Evolutionary conservation across 53 echinoderm and acorn worm genomes (phyloP).

Genomic region (Mesocentrotus franciscanus): DNA sequence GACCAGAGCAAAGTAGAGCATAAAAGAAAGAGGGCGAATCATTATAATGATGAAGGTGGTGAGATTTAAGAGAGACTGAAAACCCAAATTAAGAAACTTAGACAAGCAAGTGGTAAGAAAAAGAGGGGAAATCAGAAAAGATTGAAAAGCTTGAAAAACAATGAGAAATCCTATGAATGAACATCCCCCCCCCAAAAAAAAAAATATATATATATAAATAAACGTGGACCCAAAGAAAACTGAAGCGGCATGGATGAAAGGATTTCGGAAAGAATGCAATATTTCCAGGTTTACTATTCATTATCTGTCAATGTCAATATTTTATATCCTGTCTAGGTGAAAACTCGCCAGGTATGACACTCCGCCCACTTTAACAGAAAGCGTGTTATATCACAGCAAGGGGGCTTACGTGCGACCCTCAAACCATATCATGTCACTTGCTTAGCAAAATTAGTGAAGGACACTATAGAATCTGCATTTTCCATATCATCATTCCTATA

Average conservation of each 20-base stretch:
- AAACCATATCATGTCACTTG: neutral
- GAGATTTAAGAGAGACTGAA: too few relatives aligned
- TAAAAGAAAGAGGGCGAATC: too few relatives aligned
- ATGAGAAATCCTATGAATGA: neutral
- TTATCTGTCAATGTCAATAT: constrained; percentile 40
- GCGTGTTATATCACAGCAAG: constrained; percentile 26
- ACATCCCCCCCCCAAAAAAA: neutral
- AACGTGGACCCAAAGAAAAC: neutral
- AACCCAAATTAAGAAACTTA: neutral
- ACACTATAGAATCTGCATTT: neutral
- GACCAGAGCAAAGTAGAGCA: too few relatives aligned
- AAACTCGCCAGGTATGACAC: neutral
- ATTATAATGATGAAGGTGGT: too few relatives aligned
- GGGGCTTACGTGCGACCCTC: constrained; percentile 38
- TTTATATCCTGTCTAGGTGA: constrained; percentile 47
- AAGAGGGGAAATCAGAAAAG: neutral
- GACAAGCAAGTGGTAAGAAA: neutral
- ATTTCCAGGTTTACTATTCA: constrained; percentile 34
- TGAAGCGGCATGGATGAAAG: constrained; percentile 14
- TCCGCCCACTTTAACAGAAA: constrained; percentile 10
- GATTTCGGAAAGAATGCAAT: neutral
- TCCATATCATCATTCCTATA: neutral
- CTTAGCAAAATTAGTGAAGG: neutral
- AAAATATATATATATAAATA: too few relatives aligned
- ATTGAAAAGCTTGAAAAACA: neutral